Evolutionary conservation across 2,888 invertebrate genomes (phyloP), one percentile per base, ranked within the genome.

Genomic region (Panorpa germanica): DNA sequence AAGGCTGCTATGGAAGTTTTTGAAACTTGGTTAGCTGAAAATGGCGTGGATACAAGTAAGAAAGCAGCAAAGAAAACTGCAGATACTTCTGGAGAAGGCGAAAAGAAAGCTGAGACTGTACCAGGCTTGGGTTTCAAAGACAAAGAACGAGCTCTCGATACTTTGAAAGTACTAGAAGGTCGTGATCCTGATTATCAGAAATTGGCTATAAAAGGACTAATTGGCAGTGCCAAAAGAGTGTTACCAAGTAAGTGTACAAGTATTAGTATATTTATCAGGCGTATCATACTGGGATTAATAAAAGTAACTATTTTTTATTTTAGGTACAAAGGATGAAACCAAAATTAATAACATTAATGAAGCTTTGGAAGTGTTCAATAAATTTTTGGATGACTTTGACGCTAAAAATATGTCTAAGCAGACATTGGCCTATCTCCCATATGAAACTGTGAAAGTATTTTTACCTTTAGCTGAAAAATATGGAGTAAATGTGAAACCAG

Each of bases 41-140:
- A 64, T 34, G 53, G 52, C 9, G 46, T 52, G 34, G 42, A 52
- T 37, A 45, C 47, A 8, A 45, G 49, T 4, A 53, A 44, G 29
- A 52, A 52, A 39, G 52, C 50, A 39, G 36, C 35, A 38, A 64
- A 63, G 51, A 48, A 2, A 55, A 25, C 32, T 2, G 24, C 19
- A 14, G 55, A 3, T 41, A 54, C 41, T 45, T 63, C 62, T 25
- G 57, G 49, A 16, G 52, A 53, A 15, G 55, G 57, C 43, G 57
- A 55, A 22, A 55, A 54, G 7, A 55, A 60, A 28, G 52, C 57
- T 2, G 73, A 74, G 43, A 67, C 70, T 1, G 76, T 77, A 22
- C 70, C 71, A 4, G 76, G 75, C 1, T 59, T 78, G 15, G 75
- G 80, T 13, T 81, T 80, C 50, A 80, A 80, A 47, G 77, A 80